phyloP scores from a whole-genome alignment of 1,140 invertebrate species.

The Kradibia gibbosae region DNA sequence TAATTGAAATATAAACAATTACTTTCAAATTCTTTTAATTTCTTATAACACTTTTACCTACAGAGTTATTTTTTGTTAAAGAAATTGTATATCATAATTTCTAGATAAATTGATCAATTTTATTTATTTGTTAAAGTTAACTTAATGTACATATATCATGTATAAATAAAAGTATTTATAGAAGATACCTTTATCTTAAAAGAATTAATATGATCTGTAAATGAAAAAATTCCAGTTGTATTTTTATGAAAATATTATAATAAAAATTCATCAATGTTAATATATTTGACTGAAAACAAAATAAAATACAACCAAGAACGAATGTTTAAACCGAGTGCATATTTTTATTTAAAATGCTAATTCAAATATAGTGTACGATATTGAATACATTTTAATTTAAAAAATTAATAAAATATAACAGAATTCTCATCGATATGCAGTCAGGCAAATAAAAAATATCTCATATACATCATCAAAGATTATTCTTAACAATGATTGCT shows the following conservation, averaged over 20 bases:
- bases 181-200: constrained; percentile 26
- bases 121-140: constrained; percentile 42
- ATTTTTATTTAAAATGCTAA: constrained; percentile 4
- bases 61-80: constrained; percentile 14
- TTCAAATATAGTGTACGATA: constrained; percentile 16
- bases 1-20: constrained; percentile 35
- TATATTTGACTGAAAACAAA: constrained; percentile 9
- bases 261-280: constrained; percentile 35
- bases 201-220: not conserved
- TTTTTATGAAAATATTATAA: constrained; percentile 39
- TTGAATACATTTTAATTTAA: not conserved
- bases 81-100: constrained; percentile 31
- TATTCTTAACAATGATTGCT: not conserved
- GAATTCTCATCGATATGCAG: not conserved
- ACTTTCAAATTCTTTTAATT: constrained; percentile 14
- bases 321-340: not conserved
- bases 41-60: constrained; percentile 17
- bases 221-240: constrained; percentile 33
- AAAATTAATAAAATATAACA: not conserved
- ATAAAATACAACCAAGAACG: not conserved
- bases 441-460: not conserved
- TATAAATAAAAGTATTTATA: constrained; percentile 12
- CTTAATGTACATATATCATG: constrained; percentile 34
- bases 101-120: constrained; percentile 1
- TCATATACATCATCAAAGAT: not conserved